A percentile compares a stretch with the other conserved stretches of the same genome.
Conservation (phyloP, 2,888 invertebrate species). For the Corythucha ciliata region DNA sequence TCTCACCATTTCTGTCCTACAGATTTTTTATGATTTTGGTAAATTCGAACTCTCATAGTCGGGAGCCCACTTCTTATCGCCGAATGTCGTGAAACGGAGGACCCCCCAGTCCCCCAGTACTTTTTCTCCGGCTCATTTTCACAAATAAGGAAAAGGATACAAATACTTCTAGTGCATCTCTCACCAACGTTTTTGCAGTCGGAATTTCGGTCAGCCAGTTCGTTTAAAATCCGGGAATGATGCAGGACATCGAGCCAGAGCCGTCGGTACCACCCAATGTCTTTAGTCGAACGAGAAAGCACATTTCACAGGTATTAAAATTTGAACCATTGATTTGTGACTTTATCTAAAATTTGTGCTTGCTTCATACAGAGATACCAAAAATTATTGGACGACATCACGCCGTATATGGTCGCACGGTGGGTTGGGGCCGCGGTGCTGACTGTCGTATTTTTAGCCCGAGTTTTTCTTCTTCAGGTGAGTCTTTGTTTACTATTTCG, state of each 20-base stretch:
- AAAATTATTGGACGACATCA: slow-evolving; percentile 75
- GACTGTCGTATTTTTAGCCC: slow-evolving; percentile 62
- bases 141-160: no score
- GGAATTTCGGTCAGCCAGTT: no score
- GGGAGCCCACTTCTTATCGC: no score
- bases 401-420: slow-evolving; percentile 68
- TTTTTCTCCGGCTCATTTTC: no score
- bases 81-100: no score
- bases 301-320: slow-evolving; percentile 27
- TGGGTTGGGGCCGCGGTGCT: slow-evolving; percentile 67
- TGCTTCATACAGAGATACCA: slow-evolving; percentile 57
- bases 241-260: slow-evolving; percentile 32
- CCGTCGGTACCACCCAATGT: slow-evolving; percentile 28
- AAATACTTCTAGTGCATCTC: no score
- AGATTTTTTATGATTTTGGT: no score
- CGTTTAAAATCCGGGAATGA: slow-evolving; percentile 26
- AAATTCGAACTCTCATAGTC: no score
- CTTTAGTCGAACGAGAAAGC: slow-evolving; percentile 29
- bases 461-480: slow-evolving; percentile 75
- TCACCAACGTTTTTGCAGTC: no score
- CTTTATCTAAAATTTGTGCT: background rate
- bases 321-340: background rate
- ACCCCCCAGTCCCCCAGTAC: no score
- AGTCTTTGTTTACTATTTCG: no score
- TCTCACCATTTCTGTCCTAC: no score